Base-by-base conservation (phyloP, 2,797 vertebrate species). In the Rhincodon typus region DNA sequence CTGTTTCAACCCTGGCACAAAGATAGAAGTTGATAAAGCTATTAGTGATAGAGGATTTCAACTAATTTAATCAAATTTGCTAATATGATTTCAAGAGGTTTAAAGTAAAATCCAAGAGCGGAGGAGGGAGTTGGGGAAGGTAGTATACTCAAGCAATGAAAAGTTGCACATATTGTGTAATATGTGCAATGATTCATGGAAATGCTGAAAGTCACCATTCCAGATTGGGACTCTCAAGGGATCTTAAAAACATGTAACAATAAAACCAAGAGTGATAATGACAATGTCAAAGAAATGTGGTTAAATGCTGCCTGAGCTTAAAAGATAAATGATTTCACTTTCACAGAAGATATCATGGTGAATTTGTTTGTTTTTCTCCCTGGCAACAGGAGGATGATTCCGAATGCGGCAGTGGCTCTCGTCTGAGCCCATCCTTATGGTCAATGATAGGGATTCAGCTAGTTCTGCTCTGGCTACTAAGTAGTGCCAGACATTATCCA, bases 371-470 rank as follows among this genome's bases (percentile, higher is more conserved):
- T 96, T 19, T 96, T n/a, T 30, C 97, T 96, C 96, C 96, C 97
- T 96, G 38, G 96, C 96, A 53, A 97, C 98, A 99, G 99, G 99
- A 99, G 96, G 98, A 99, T 97, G 98, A 98, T 23, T 98, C 98
- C 0, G 99, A 99, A 96, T 99, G 99, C 17, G 99, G 99, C 96
- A 98, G 98, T 10, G 99, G 97, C 97, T 98, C 98, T 97, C 97
- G 97, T 96, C 97, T 99, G 97, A 98, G 96, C 96, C 98, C 98
- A n/a, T 98, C 98, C 84, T 97, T 98, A 42, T 98, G 98, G 98
- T 98, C 98, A 57, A 96, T 98, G 97, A 96, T 98, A 90, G 97
- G 97, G 96, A 97, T 98, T 97, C 99, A 99, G 96, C 88, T 99
- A 96, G 96, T 98, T 96, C 97, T 99, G 96, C 98, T 99, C 96